Evolutionary conservation across 2,797 vertebrate genomes (phyloP).

Genomic region (Schizopygopsis pylzovi): DNA sequence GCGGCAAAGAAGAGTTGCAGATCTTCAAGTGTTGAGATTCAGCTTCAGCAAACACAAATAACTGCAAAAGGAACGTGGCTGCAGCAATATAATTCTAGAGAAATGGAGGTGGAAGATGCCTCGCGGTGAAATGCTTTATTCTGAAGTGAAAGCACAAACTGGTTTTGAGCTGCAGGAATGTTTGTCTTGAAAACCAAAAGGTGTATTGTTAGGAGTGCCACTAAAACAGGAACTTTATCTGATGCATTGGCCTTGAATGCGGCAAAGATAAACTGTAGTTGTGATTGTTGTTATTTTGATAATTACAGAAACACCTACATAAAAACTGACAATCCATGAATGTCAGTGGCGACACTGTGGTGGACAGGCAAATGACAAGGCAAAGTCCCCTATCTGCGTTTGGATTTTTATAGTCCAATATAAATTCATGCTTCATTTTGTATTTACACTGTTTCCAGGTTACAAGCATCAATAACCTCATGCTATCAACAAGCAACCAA

Average conservation of each 20-base stretch:
- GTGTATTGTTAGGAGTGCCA: neutral
- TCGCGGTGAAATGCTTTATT: neutral
- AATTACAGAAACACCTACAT: neutral
- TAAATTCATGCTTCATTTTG: slow-evolving; percentile 12
- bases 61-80: slow-evolving; percentile 10
- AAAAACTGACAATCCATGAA: neutral
- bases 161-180: neutral
- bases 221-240: neutral
- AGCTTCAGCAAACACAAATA: neutral
- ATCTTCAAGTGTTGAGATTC: neutral
- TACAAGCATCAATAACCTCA: slow-evolving; percentile 9
- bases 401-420: slow-evolving; percentile 9
- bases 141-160: neutral
- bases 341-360: neutral
- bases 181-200: slow-evolving; percentile 2
- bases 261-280: neutral
- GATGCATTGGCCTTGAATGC: neutral
- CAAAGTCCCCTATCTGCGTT: neutral
- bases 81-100: neutral
- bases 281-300: neutral
- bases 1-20: slow-evolving; percentile 28
- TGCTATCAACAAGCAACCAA: neutral
- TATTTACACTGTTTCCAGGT: slow-evolving; percentile 31
- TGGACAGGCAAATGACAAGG: neutral
- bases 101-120: slow-evolving; percentile 1